Percentiles rank a stretch among this genome's conserved stretches.
Evolutionary conservation across 2,888 invertebrate species (phyloP).

Genomic region (Mycalesis mineus): DNA sequence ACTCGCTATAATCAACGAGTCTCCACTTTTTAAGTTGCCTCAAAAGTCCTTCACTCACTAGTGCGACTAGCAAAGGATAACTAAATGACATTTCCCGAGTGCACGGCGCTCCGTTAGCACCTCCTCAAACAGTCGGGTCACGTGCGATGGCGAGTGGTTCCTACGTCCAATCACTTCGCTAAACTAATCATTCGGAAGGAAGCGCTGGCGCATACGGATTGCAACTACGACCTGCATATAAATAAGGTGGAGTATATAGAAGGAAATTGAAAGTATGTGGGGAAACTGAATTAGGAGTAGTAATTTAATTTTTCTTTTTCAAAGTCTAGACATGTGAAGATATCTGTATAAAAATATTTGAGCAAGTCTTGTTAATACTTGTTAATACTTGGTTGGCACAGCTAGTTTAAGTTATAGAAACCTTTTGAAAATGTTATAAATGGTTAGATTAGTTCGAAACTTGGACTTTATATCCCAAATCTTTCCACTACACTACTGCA

Average conservation of each 20-base stretch:
- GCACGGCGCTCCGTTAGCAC: conserved; percentile 15
- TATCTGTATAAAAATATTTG: not conserved
- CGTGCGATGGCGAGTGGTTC: conserved; percentile 53
- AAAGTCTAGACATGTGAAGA: not conserved
- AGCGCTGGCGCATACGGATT: conserved; percentile 60
- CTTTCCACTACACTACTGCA: too few species aligned
- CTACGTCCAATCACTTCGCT: conserved; percentile 63
- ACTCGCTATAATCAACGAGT: not conserved
- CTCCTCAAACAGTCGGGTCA: conserved; percentile 45
- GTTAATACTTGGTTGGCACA: too few species aligned
- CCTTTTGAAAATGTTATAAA: too few species aligned
- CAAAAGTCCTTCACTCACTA: conserved; percentile 24
- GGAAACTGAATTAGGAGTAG: conserved; percentile 1
- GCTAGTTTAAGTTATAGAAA: too few species aligned
- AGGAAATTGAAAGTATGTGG: conserved; percentile 23
- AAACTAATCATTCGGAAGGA: conserved; percentile 69
- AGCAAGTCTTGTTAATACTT: too few species aligned
- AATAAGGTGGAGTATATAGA: conserved; percentile 21
- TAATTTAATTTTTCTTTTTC: not conserved
- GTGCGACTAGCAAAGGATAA: conserved; percentile 21
- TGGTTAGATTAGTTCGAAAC: too few species aligned
- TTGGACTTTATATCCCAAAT: too few species aligned
- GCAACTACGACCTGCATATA: conserved; percentile 37
- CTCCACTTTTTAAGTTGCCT: not conserved
- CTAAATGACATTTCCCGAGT: conserved; percentile 24